Conservation (phyloP, 2,113 vertebrate species). For the Protobothrops mucrosquamatus region DNA sequence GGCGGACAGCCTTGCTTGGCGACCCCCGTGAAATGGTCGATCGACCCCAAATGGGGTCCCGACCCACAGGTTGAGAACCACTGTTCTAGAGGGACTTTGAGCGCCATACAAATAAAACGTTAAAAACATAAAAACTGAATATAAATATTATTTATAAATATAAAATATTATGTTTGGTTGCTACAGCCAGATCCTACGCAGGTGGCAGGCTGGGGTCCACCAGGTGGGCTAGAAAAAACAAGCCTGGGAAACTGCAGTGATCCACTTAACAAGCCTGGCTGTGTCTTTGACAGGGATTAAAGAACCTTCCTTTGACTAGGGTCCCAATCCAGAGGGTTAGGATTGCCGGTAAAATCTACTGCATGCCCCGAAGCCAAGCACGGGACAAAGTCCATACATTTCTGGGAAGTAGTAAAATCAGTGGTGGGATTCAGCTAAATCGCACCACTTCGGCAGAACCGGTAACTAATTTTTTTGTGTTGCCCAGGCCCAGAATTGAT, state of each 20-base stretch:
- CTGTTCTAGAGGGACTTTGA: no score
- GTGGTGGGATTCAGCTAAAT: no score
- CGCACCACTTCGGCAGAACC: no score
- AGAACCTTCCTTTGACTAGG: background rate
- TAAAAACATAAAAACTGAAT: background rate
- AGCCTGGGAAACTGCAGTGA: background rate
- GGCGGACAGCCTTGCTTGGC: no score
- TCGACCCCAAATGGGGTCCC: no score
- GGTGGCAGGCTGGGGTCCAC: background rate
- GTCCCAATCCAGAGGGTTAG: background rate
- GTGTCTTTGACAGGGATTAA: background rate
- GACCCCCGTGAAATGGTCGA: no score
- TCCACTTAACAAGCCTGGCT: background rate
- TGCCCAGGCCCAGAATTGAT: no score
- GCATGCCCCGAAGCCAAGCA: background rate
- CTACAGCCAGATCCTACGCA: background rate
- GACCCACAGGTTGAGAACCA: no score
- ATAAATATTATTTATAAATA: background rate
- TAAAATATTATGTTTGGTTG: background rate
- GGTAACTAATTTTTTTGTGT: no score
- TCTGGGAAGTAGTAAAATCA: background rate
- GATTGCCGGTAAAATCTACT: background rate
- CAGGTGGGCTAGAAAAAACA: background rate
- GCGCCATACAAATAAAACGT: background rate
- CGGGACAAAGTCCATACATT: background rate